Evolutionary conservation across 2,113 vertebrate genomes (phyloP), one percentile per base, ranked within the genome.

Genomic region (Parotia lawesii): DNA sequence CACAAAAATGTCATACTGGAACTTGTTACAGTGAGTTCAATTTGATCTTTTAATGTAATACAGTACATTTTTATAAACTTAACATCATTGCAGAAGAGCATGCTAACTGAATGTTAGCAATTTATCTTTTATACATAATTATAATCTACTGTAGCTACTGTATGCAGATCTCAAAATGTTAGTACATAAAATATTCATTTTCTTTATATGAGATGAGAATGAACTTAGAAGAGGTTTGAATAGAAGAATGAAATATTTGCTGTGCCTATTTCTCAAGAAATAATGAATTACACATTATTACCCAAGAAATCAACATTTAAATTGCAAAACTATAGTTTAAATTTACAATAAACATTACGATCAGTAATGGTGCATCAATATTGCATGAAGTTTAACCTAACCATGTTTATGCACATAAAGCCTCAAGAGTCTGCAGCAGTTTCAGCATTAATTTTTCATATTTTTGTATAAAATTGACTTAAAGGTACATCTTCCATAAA

Each of bases 391-490:
- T 94, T 71, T 97, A 91, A 93, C 88, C 93, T 96, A 97, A 91
- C 64, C 91, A 84, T 93, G 86, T 96, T 95, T 97, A 98, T 97
- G 97, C 97, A 97, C 96, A 97, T 93, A 97, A 97, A 97, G 91
- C 91, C 96, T 96, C 96, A 96, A 90, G 90, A 89, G 95, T 88
- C 95, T 96, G 84, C 93, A 97, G 93, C 86, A 84, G 90, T 96
- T 97, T 96, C 76, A 93, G 85, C 85, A 94, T 89, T 69, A 93
- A 73, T 96, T 96, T 96, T 94, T 95, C 90, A 50, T 97, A 93
- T 81, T 96, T 93, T 96, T 97, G 95, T 98, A 98, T 95, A 97
- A 98, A 98, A 98, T 95, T 96, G 94, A 94, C 84, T 97, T 96
- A 96, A 95, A 97, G 96, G 95, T 96, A 93, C 79, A 97, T 95